Base-by-base conservation (phyloP, 2,113 vertebrate genomes). In the Aegotheles bennettii region DNA sequence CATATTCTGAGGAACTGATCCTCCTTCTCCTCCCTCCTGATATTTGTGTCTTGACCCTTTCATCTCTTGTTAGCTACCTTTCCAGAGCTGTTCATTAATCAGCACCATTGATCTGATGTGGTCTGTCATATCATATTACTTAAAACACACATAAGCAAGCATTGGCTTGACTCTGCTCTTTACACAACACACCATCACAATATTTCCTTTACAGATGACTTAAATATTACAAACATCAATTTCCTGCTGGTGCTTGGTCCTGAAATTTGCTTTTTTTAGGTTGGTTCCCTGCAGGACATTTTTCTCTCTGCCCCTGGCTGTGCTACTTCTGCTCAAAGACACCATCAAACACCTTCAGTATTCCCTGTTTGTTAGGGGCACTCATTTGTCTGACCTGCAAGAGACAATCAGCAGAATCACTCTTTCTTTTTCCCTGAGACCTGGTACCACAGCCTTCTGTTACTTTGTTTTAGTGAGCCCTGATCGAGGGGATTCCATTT, bases 21-120 rank as follows among this genome's bases (percentile, higher is more conserved):
- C 86, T 96, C 76, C 75, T 96, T 76, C 74, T 95, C 75, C 54
- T 87, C 63, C 61, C 65, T 97, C 96, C 74, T 96, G 89, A 91
- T 97, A 96, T 96, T 59, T 93, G 76, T 95, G 79, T 94, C 86
- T 90, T 95, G 78, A 94, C 73, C 89, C 92, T 92, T 94, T 95
- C 76, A 93, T 95, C 83, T 95, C 65, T 94, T 88, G 60, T 94
- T 95, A 96, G 68, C 82, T 91, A 76, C 65, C 64, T 77, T 93
- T 87, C 63, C 68, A 94, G 91, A 95, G 67, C 57, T 89, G 61
- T 90, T 93, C 96, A 81, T 96, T 97, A 97, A 97, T 96, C 96
- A 97, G 92, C 89, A 90, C 43, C 60, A 93, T 84, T 93, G 92
- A 95, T 94, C 69, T 95, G 92, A 96, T 93, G 59, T 59, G 60